These are phyloP conservation scores for Ametastegia equiseti DNA, from an alignment of 2,888 invertebrate species.

Conservation along the genomic window DNA sequence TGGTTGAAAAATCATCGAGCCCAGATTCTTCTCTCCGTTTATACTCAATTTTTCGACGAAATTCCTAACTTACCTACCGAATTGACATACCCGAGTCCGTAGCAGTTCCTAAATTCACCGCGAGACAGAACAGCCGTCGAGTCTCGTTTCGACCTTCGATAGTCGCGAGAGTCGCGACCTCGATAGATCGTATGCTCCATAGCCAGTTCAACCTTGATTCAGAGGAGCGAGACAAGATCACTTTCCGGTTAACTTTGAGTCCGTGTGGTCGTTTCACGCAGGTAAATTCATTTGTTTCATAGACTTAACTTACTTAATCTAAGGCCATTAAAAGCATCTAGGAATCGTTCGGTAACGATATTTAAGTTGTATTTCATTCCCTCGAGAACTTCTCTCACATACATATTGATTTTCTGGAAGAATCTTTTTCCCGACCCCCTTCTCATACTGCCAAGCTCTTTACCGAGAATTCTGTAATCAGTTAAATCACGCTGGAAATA, in stretches of 20 bases:
- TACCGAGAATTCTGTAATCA: background rate
- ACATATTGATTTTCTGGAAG: constrained; percentile 8
- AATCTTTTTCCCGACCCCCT: constrained; percentile 29
- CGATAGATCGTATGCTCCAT: background rate
- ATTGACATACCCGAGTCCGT: background rate
- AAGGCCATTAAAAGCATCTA: background rate
- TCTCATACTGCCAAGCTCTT: background rate
- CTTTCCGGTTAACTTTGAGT: constrained; percentile 41
- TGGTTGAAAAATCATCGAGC: no score
- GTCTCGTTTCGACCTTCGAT: background rate
- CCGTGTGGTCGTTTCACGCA: constrained; percentile 2
- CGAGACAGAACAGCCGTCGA: background rate
- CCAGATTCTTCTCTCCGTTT: no score
- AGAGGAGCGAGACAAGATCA: constrained; percentile 2
- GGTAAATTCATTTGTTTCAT: constrained; percentile 44
- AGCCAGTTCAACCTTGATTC: constrained; percentile 18
- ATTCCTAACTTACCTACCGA: constrained; percentile 4
- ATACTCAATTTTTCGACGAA: background rate
- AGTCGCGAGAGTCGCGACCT: background rate
- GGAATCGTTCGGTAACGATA: background rate
- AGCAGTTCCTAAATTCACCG: background rate
- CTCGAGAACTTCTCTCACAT: background rate
- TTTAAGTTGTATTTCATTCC: background rate
- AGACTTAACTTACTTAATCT: background rate
- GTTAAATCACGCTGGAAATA: background rate